Evolutionary conservation across 2,888 invertebrate species (phyloP), one percentile per base, ranked within the genome.

Genomic region (Catotricha subobsoleta): DNA sequence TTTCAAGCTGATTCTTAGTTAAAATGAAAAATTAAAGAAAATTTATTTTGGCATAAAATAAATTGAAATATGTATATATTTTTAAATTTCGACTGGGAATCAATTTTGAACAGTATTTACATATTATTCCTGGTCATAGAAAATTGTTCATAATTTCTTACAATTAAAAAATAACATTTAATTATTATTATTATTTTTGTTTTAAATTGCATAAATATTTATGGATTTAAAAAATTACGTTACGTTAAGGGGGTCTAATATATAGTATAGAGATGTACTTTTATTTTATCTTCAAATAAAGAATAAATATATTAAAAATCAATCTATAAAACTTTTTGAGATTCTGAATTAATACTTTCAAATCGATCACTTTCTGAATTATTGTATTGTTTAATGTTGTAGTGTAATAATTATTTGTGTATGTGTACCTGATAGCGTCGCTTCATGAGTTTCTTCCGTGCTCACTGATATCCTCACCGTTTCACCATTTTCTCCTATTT

Each of bases 361-460:
- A n/a, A n/a, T n/a, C n/a, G n/a, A n/a, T n/a, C n/a, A n/a, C n/a
- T n/a, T n/a, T n/a, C n/a, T n/a, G n/a, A n/a, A n/a, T n/a, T n/a
- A n/a, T n/a, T n/a, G n/a, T n/a, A n/a, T 10, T 4, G 28, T n/a
- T 28, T 28, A 4, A n/a, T 20, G 20, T 21, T 28, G n/a, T 3
- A 28, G n/a, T 12, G n/a, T 12, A 28, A 28, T 3, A 28, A 28
- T 28, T 15, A 16, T 5, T 16, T 31, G 29, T 29, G n/a, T 8
- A 29, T 41, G 29, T 66, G 67, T 69, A 74, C 74, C 74, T 72
- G 72, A 66, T 46, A 74, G 62, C 48, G 71, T 68, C 47, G 72
- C 71, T 58, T 72, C 72, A 52, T 74, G 72, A 47, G 71, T 71
- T 49, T 66, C 67, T 49, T 68, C 67, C 49, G 73, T 74, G 64